Conservation (phyloP, 2,113 vertebrate genomes). For the Pristiophorus japonicus region DNA sequence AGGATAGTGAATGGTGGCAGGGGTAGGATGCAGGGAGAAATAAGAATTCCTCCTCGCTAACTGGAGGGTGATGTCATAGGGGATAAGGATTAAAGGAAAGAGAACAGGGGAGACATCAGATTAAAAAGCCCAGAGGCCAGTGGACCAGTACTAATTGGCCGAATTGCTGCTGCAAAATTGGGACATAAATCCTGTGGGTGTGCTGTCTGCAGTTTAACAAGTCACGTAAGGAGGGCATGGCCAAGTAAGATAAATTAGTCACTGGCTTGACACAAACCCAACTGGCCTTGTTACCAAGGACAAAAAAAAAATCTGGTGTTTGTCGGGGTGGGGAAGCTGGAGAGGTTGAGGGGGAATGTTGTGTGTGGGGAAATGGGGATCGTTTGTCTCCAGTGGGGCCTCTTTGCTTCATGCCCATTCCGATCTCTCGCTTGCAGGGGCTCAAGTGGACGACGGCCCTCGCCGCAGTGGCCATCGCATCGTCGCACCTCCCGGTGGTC, state of each 20-base stretch:
- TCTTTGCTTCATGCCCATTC: neutral
- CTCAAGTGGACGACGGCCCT: constrained; percentile 62
- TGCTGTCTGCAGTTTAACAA: neutral
- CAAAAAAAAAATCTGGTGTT: neutral
- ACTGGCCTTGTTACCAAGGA: neutral
- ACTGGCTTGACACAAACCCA: neutral
- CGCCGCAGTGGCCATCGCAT: constrained; percentile 86
- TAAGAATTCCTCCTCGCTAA: neutral
- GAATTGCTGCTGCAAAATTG: neutral
- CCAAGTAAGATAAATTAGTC: neutral
- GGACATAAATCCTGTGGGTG: neutral
- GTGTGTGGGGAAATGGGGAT: neutral
- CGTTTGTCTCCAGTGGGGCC: neutral
- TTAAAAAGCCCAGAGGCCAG: neutral
- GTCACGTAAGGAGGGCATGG: neutral
- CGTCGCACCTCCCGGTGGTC: constrained; percentile 86
- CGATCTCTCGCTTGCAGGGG: constrained; percentile 53
- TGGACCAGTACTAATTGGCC: neutral
- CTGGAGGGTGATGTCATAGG: neutral
- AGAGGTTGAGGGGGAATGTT: neutral
- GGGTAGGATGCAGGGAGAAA: neutral
- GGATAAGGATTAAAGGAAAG: neutral
- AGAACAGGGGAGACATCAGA: neutral
- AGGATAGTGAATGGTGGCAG: neutral
- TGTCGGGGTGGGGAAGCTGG: neutral